Conservation (phyloP, 2,113 vertebrate genomes). For the Centropus unirufus region DNA sequence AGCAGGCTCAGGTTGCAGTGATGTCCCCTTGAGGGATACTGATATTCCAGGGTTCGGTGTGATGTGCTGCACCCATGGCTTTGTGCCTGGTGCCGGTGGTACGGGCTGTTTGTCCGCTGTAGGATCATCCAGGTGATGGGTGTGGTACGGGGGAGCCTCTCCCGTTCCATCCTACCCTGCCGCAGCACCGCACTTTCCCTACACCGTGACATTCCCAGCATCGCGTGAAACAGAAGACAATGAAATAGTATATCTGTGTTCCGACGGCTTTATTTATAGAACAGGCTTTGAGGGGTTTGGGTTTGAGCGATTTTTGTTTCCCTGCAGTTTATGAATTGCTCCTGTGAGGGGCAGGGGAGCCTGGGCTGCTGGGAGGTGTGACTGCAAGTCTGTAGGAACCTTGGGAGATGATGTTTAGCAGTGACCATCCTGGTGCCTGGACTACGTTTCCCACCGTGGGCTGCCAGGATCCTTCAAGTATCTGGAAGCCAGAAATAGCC, state of each 20-base stretch:
- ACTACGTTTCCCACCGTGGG: not conserved
- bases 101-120: not conserved
- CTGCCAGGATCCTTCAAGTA: slow-evolving; percentile 7
- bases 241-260: slow-evolving; percentile 1
- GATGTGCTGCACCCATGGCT: not conserved
- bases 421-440: slow-evolving; percentile 1
- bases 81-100: not conserved
- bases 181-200: not conserved
- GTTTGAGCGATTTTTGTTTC: not conserved
- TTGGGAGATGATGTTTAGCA: not conserved
- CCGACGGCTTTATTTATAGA: slow-evolving; percentile 43
- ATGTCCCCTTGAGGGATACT: not conserved
- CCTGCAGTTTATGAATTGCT: not conserved
- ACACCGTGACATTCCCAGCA: not conserved
- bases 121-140: not conserved
- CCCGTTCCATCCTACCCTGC: not conserved
- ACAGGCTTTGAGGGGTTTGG: not conserved
- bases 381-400: not conserved
- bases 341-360: not conserved
- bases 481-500: slow-evolving; percentile 25
- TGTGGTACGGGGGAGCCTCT: not conserved
- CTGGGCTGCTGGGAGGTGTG: not conserved
- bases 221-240: not conserved
- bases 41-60: not conserved
- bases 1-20: not conserved